Conservation (phyloP, 2,113 vertebrate species). For the Colius striatus region DNA sequence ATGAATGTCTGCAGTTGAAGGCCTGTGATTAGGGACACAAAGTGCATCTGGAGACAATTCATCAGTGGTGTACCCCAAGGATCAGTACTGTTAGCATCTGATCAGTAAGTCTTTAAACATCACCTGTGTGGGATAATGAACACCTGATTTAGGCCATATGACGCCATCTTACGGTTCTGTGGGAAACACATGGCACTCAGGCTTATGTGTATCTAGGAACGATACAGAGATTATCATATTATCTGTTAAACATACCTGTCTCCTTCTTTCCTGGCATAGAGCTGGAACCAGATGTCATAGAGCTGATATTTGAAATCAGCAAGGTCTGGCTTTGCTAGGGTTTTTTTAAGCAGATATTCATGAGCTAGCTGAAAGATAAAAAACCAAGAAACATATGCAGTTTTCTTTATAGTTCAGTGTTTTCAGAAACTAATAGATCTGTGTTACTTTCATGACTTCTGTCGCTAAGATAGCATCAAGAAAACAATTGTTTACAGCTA, state of each 20-base stretch:
- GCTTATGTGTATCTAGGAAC: neutral
- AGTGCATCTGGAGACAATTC: neutral
- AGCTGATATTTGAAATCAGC: constrained; percentile 84
- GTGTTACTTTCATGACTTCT: constrained; percentile 82
- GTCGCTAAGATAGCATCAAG: constrained; percentile 82
- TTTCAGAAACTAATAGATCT: neutral
- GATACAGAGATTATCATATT: neutral
- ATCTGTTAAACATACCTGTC: constrained; percentile 75
- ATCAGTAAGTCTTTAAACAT: neutral
- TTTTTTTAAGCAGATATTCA: constrained; percentile 80
- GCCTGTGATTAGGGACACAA: neutral
- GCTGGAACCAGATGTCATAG: constrained; percentile 86
- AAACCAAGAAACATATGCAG: neutral
- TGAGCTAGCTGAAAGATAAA: constrained; percentile 77
- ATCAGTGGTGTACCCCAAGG: neutral
- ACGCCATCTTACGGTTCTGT: neutral
- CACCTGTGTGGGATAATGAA: neutral
- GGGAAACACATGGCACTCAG: accelerated
- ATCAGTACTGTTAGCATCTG: neutral
- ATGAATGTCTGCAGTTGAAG: neutral
- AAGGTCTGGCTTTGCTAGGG: constrained; percentile 62
- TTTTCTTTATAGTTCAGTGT: neutral
- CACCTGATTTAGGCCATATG: neutral
- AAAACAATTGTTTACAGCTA: constrained; percentile 78
- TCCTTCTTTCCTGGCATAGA: constrained; percentile 80